phyloP scores from a whole-genome alignment of 2,888 invertebrate genomes.

The Xestia ashworthii region DNA sequence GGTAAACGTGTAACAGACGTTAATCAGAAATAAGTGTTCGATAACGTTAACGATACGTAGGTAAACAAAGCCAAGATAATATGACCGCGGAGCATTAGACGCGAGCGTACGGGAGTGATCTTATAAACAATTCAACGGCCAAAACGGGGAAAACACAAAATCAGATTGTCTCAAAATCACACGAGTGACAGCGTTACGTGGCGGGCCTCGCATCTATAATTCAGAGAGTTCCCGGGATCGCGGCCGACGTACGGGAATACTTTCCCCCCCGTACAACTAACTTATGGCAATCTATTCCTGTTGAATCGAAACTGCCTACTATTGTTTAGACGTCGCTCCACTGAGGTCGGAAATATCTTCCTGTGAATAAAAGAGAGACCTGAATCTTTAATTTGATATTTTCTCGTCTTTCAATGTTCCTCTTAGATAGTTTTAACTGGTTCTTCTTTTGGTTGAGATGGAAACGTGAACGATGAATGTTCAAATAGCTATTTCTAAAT shows the following conservation, averaged over 20 bases:
- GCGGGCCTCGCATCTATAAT: constrained; percentile 87
- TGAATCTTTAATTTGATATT: constrained; percentile 59
- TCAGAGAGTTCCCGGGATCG: constrained; percentile 77
- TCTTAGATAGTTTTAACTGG: constrained; percentile 29
- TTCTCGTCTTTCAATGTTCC: constrained; percentile 44
- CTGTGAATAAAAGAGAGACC: constrained; percentile 61
- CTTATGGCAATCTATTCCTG: constrained; percentile 80
- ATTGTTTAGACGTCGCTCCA: constrained; percentile 62
- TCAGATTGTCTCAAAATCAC: constrained; percentile 91
- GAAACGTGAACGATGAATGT: constrained; percentile 8
- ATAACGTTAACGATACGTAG: constrained; percentile 67
- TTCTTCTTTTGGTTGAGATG: neutral
- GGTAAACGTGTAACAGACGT: constrained; percentile 64
- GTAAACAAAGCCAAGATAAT: constrained; percentile 73
- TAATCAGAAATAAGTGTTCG: constrained; percentile 69
- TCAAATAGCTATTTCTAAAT: constrained; percentile 11
- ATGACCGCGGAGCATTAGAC: constrained; percentile 84
- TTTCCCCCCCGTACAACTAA: constrained; percentile 75
- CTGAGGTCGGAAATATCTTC: constrained; percentile 57
- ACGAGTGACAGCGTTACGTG: constrained; percentile 85
- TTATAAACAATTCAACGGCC: constrained; percentile 88
- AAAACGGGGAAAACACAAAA: constrained; percentile 89
- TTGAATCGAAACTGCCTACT: constrained; percentile 68
- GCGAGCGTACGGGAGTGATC: constrained; percentile 79
- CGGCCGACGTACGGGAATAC: constrained; percentile 72